Conservation (phyloP, 2,888 invertebrate genomes). For the Ectobius pallidus region DNA sequence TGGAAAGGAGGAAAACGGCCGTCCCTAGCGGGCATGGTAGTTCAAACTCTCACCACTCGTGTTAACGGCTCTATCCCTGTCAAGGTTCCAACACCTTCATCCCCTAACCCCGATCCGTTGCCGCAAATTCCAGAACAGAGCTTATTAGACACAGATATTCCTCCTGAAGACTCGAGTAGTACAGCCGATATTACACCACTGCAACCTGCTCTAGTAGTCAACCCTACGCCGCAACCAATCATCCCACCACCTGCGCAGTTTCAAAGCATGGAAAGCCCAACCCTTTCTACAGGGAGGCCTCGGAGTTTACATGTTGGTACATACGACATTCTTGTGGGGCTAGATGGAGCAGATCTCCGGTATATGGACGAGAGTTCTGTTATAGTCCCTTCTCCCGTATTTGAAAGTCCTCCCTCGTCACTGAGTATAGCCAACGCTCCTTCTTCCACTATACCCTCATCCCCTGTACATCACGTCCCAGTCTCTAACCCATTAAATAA, state of each 20-base stretch:
- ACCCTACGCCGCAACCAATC: constrained; percentile 53
- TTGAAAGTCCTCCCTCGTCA: constrained; percentile 77
- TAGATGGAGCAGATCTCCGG: constrained; percentile 85
- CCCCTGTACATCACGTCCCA: constrained; percentile 60
- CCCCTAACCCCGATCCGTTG: constrained; percentile 58
- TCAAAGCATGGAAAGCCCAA: constrained; percentile 54
- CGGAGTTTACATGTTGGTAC: constrained; percentile 60
- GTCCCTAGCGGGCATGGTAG: constrained; percentile 71
- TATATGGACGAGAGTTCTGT: constrained; percentile 93
- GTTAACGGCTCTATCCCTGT: constrained; percentile 51
- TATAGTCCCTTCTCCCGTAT: constrained; percentile 77
- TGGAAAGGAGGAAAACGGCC: constrained; percentile 56
- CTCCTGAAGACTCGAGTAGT: constrained; percentile 54
- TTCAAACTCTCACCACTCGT: constrained; percentile 57
- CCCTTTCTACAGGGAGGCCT: constrained; percentile 51
- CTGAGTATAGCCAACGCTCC: constrained; percentile 56
- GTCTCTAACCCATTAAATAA: constrained; percentile 54
- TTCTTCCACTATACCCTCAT: constrained; percentile 60
- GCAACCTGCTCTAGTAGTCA: constrained; percentile 37
- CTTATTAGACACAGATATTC: constrained; percentile 66
- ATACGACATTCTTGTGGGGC: constrained; percentile 76
- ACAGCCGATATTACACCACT: constrained; percentile 55
- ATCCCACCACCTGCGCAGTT: constrained; percentile 78
- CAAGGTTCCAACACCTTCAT: constrained; percentile 49
- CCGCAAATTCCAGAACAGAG: constrained; percentile 70